Base-by-base conservation (phyloP, 1,140 invertebrate species). In the Drosophila miranda region DNA sequence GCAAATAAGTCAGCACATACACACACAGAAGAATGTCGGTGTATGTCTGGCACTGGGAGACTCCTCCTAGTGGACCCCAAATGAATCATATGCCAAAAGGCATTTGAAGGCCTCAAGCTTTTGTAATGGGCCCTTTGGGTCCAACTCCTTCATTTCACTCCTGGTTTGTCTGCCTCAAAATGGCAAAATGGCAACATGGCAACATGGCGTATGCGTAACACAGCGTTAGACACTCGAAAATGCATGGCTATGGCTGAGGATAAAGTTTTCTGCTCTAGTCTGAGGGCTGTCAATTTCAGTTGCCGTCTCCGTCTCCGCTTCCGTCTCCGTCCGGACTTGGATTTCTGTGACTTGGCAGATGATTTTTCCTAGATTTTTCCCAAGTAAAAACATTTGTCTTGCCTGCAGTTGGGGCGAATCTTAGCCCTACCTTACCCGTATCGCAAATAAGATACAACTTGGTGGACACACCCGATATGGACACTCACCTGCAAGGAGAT, bases 31-130 rank as follows among this genome's bases (percentile, higher is more conserved):
- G 38, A 30, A 42, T 5, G 23, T 26, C 23, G 23, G 23, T 30
- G 49, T 30, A 67, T 66, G 59, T 78, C 44, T 78, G 54, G 19
- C 54, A 57, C 62, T 50, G 49, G 19, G 30, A 68, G 68, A 69
- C 49, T 41, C 66, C 53, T 9, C 28, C 72, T 54, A 6, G 45
- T 41, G 70, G 52, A 57, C 43, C 41, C 42, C 59, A 82, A 75
- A 82, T 82, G 79, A 82, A 83, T 82, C 80, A 79, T 84, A 79
- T 71, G 75, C 59, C 70, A 67, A 63, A 78, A 75, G 71, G 64
- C 80, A 84, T 66, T 83, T 75, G 79, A 82, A 52, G 63, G 59
- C 57, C 45, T 56, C 56, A 21, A 51, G 79, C 63, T 59, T 52
- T 82, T 70, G 56, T 75, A 83, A 82, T 75, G 72, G 75, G 75